Percentiles rank a stretch among this genome's conserved stretches.
phyloP scores from a whole-genome alignment of 1,140 invertebrate species.

The Cataglyphis hispanica region DNA sequence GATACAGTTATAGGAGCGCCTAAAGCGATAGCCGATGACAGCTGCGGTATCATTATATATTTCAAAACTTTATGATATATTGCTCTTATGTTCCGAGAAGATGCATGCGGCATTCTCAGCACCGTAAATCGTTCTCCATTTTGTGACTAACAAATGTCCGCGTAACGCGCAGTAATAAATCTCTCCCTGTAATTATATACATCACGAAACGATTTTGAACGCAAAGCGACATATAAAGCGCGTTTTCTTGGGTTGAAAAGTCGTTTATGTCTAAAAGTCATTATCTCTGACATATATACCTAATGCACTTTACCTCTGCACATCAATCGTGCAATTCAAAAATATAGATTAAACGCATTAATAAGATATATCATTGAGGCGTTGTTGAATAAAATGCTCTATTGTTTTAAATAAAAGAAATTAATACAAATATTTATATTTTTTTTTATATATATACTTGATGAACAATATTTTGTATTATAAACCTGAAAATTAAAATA shows the following conservation, averaged over 20 bases:
- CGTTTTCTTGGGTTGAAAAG: slow-evolving; percentile 27
- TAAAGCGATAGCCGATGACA: slow-evolving; percentile 33
- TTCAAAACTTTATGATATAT: slow-evolving; percentile 57
- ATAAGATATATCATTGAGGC: slow-evolving; percentile 29
- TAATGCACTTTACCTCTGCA: slow-evolving; percentile 11
- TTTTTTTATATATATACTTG: background rate
- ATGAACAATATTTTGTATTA: too few species aligned
- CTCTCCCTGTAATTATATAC: slow-evolving; percentile 42
- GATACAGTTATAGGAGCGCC: slow-evolving; percentile 18
- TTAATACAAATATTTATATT: background rate
- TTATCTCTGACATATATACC: slow-evolving; percentile 39
- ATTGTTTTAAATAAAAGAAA: background rate
- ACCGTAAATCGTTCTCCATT: slow-evolving; percentile 52
- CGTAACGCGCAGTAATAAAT: slow-evolving; percentile 55
- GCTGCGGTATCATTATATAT: slow-evolving; percentile 51
- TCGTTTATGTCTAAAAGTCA: slow-evolving; percentile 48
- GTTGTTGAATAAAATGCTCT: slow-evolving; percentile 2
- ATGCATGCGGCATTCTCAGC: slow-evolving; percentile 30
- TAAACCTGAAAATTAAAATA: slow-evolving; percentile 3
- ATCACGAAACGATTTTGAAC: slow-evolving; percentile 44
- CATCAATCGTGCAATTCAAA: slow-evolving; percentile 27
- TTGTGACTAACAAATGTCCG: slow-evolving; percentile 56
- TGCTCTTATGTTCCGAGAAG: slow-evolving; percentile 35
- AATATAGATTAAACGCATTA: slow-evolving; percentile 38
- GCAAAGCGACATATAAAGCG: slow-evolving; percentile 26